Evolutionary conservation across 2,888 invertebrate genomes (phyloP).

Genomic region (Cacoxenus indagator): DNA sequence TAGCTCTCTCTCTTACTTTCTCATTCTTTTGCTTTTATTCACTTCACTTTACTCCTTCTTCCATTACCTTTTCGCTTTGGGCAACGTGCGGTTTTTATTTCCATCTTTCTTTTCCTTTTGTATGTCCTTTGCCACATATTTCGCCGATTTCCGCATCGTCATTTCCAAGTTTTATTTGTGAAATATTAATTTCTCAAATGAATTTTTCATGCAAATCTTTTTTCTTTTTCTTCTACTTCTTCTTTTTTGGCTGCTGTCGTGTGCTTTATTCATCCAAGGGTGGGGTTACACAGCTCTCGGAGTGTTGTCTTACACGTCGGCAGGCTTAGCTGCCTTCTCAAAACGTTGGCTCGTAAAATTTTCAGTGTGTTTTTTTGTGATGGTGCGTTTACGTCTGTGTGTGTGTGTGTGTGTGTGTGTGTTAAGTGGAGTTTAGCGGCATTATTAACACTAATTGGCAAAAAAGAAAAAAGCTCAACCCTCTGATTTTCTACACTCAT

Average conservation of each 20-base stretch:
- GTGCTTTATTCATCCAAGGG: neutral
- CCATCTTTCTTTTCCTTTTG: slow-evolving; percentile 23
- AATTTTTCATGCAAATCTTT: slow-evolving; percentile 13
- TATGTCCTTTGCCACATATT: slow-evolving; percentile 7
- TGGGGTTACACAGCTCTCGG: slow-evolving; percentile 1
- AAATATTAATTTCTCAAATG: slow-evolving; percentile 14
- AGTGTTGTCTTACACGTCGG: neutral
- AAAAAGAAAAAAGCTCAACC: neutral
- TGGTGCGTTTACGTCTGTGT: neutral
- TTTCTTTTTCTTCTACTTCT: neutral
- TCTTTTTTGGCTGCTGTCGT: neutral
- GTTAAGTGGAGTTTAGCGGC: neutral
- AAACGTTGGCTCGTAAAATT: neutral
- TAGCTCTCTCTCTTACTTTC: neutral
- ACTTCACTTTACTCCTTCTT: neutral
- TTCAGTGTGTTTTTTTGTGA: neutral
- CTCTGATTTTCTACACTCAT: neutral
- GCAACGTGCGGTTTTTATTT: slow-evolving; percentile 20
- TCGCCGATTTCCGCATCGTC: neutral
- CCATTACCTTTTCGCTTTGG: slow-evolving; percentile 20
- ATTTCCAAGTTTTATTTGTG: slow-evolving; percentile 1
- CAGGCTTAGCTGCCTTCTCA: too few species aligned
- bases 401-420: neutral
- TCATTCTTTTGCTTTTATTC: neutral
- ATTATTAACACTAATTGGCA: slow-evolving; percentile 9